These are phyloP conservation scores for Cyphomyrus discorhynchus DNA, from an alignment of 2,113 vertebrate genomes.

Conservation along the genomic window DNA sequence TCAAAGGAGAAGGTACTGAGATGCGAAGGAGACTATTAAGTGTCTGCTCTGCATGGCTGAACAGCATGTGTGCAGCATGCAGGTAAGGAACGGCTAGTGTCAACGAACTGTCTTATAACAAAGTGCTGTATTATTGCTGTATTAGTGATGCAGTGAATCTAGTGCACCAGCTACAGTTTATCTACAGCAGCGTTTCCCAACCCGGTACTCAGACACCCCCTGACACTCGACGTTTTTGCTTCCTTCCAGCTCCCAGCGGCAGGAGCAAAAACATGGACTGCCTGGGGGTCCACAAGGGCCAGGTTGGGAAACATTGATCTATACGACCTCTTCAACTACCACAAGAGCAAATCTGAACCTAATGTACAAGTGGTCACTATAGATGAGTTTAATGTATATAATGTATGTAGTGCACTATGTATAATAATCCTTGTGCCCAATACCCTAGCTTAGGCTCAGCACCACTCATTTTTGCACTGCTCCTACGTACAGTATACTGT, in stretches of 20 bases:
- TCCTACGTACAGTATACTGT: too few species aligned
- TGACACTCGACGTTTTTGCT: not conserved
- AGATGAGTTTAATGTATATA: not conserved
- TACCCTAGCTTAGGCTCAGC: too few species aligned
- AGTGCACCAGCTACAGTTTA: not conserved
- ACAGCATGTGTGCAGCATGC: not conserved
- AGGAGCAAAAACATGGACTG: not conserved
- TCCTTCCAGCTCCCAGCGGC: not conserved
- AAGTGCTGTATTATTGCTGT: not conserved
- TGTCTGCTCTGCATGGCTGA: not conserved
- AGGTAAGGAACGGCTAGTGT: not conserved
- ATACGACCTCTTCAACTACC: not conserved
- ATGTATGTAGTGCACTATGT: not conserved
- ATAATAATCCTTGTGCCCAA: not conserved
- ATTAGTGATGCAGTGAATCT: not conserved
- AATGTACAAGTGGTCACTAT: not conserved
- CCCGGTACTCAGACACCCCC: too few species aligned
- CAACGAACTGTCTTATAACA: not conserved
- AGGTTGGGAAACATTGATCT: not conserved
- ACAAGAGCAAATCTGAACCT: not conserved
- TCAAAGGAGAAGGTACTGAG: not conserved
- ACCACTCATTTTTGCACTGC: too few species aligned
- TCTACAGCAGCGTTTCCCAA: not conserved
- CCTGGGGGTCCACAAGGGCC: not conserved
- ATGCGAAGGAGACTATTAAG: not conserved